phyloP scores from a whole-genome alignment of 2,797 vertebrate species.

The Allobates femoralis region DNA sequence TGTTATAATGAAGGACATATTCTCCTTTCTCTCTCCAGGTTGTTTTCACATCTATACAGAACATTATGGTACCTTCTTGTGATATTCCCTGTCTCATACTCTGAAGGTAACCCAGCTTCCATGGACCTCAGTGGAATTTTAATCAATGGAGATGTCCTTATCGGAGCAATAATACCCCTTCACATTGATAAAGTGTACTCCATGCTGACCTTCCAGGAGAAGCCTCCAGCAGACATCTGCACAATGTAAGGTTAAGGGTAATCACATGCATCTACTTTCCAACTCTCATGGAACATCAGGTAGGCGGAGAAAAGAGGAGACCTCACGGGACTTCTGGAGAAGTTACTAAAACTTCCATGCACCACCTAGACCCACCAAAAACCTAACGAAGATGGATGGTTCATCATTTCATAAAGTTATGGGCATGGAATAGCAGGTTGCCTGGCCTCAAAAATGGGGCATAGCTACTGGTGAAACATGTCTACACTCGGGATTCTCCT shows the following conservation, averaged over 20 bases:
- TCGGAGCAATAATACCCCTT: conserved; percentile 44
- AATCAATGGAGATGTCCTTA: conserved; percentile 27
- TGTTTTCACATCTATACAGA: conserved; percentile 10
- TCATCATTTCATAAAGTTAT: no score
- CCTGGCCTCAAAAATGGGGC: no score
- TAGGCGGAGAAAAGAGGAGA: no score
- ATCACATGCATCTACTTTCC: background rate
- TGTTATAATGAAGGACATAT: background rate
- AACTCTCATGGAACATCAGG: no score
- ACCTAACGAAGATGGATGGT: no score
- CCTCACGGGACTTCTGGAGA: no score
- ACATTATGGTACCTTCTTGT: conserved; percentile 37
- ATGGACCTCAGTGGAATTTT: background rate
- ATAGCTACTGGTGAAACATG: no score
- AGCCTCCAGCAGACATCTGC: conserved; percentile 24
- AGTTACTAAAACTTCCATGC: no score
- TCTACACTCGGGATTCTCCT: no score
- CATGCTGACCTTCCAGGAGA: conserved; percentile 17
- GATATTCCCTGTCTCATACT: background rate
- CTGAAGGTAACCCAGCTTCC: background rate
- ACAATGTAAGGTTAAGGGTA: conserved; percentile 1
- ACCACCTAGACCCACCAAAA: no score
- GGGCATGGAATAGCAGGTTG: no score
- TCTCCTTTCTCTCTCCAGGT: conserved; percentile 8
- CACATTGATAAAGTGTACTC: conserved; percentile 24